phyloP scores from a whole-genome alignment of 30 jellyfish, hydroid and myxozoan genomes.

The Cassiopea xamachana region DNA sequence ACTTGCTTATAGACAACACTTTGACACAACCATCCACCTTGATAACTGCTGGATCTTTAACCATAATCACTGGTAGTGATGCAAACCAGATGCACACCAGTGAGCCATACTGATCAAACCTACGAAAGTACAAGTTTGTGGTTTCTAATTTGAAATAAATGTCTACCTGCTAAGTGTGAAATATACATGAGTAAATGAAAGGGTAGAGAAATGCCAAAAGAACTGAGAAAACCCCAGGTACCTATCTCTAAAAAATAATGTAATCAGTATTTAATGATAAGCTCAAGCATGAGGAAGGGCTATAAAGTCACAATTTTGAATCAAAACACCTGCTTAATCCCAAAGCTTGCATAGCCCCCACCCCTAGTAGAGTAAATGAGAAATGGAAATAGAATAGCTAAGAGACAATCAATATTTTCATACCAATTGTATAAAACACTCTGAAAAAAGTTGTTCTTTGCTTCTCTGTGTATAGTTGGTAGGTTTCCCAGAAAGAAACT shows the following conservation, averaged over 20 bases:
- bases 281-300: no score
- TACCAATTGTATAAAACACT: not conserved
- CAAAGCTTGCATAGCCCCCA: no score
- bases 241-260: no score
- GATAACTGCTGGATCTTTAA: constrained; percentile 22
- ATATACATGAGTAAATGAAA: no score
- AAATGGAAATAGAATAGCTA: not conserved
- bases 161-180: not conserved
- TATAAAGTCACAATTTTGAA: no score
- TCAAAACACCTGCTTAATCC: no score
- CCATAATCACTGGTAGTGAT: constrained; percentile 21
- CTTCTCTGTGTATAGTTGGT: not conserved
- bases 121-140: not conserved
- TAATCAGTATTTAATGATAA: no score
- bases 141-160: not conserved
- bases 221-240: no score
- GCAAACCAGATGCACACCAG: constrained; percentile 48
- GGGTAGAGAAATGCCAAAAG: no score
- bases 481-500: not conserved
- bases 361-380: no score
- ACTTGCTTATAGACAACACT: not conserved
- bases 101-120: constrained; percentile 37
- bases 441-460: no score
- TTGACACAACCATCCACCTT: not conserved
- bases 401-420: not conserved